Evolutionary conservation across 2,888 invertebrate species (phyloP).

Genomic region (Hipparchia sbordonii): DNA sequence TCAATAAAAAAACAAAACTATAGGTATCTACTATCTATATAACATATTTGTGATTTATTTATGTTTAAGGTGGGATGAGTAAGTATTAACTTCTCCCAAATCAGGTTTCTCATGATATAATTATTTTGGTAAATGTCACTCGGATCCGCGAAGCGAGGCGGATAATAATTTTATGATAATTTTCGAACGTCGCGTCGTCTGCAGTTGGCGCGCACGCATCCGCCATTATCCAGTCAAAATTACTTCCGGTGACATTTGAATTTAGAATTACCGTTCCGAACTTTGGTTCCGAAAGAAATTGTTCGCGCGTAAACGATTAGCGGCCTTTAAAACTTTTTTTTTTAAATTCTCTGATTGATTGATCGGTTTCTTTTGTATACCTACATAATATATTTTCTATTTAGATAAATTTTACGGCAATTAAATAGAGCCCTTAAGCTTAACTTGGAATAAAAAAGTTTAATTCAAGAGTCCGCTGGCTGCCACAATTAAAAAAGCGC

Average conservation of each 20-base stretch:
- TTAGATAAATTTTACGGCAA: no score
- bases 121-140: conserved; percentile 47
- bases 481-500: conserved; percentile 65
- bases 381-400: no score
- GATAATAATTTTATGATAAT: conserved; percentile 29
- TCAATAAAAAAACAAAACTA: no score
- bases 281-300: conserved; percentile 36
- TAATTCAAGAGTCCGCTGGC: conserved; percentile 32
- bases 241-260: conserved; percentile 61
- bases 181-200: conserved; percentile 42
- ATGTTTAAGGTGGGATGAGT: no score
- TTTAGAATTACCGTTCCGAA: conserved; percentile 36
- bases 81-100: no score
- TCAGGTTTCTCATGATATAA: no score
- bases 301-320: conserved; percentile 28
- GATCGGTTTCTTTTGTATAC: no score
- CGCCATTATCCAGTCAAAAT: conserved; percentile 47
- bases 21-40: no score
- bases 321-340: conserved; percentile 8
- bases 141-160: conserved; percentile 44
- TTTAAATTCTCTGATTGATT: neutral
- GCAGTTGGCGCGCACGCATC: conserved; percentile 55
- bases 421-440: no score
- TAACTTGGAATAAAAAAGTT: conserved; percentile 3
- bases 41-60: no score